A percentile compares a stretch with the other conserved stretches of the same genome.
These are phyloP conservation scores for Adineta ricciae DNA, from an alignment of 2,888 invertebrate species.

Conservation along the genomic window DNA sequence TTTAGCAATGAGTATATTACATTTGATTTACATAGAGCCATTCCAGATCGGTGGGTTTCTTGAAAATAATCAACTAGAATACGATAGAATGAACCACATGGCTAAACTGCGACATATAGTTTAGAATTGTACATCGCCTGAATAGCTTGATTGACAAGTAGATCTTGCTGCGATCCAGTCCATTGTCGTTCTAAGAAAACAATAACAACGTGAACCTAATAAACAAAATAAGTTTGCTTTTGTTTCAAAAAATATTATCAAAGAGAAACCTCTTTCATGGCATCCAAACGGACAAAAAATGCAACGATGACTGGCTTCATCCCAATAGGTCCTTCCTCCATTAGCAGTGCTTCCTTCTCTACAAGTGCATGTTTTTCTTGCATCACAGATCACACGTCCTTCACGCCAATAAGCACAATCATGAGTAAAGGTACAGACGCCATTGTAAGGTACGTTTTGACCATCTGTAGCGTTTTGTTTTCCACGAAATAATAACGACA, in stretches of 20 bases:
- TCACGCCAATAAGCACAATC: not conserved
- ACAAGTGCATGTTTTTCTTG: not conserved
- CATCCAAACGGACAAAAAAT: not conserved
- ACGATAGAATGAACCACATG: not conserved
- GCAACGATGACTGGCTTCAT: not conserved
- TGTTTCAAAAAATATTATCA: no score
- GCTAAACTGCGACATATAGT: not conserved
- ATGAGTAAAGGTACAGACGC: not conserved
- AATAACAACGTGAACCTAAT: not conserved
- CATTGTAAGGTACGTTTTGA: not conserved
- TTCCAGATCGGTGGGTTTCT: not conserved
- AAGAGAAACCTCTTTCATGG: not conserved
- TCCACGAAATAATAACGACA: not conserved
- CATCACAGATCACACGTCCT: not conserved
- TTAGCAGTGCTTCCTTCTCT: not conserved
- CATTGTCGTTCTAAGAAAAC: not conserved
- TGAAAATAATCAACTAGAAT: not conserved
- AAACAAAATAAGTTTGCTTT: not conserved
- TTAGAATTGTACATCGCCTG: not conserved
- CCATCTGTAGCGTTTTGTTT: not conserved
- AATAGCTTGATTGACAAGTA: not conserved
- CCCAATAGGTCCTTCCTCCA: not conserved
- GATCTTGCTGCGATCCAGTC: not conserved
- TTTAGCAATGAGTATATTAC: not conserved
- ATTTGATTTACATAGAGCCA: not conserved